phyloP scores from a whole-genome alignment of 2,113 vertebrate genomes.

The Coregonus clupeaformis region DNA sequence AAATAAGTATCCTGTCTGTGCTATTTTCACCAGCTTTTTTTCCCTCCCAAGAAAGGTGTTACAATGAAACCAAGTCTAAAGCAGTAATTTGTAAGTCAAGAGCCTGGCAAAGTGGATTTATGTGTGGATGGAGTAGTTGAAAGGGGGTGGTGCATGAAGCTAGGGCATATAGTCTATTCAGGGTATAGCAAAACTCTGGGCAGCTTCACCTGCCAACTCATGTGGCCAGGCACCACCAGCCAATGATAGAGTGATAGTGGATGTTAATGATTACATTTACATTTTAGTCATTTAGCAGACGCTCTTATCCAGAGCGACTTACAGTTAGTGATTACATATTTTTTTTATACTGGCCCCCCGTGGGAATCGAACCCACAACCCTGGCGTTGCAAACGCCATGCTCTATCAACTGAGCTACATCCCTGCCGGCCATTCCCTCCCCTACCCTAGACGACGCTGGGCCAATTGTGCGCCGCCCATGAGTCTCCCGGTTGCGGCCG shows the following conservation, averaged over 20 bases:
- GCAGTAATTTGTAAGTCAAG: conserved; percentile 78
- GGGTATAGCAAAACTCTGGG: conserved; percentile 47
- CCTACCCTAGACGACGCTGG: too few species aligned
- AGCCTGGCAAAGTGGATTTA: conserved; percentile 61
- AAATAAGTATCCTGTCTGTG: conserved; percentile 78
- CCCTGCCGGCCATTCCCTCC: too few species aligned
- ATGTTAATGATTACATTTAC: background rate
- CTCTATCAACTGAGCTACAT: too few species aligned
- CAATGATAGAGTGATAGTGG: background rate
- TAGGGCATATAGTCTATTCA: conserved; percentile 52
- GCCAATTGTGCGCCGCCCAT: too few species aligned
- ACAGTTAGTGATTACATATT: too few species aligned
- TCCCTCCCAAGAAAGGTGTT: conserved; percentile 57
- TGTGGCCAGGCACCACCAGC: conserved; percentile 3
- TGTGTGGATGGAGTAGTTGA: conserved; percentile 39
- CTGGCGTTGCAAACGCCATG: too few species aligned
- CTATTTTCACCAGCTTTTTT: conserved; percentile 52
- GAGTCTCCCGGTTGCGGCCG: too few species aligned
- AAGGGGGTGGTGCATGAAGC: conserved; percentile 48
- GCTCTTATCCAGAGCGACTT: too few species aligned
- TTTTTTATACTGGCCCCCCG: too few species aligned
- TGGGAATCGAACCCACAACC: too few species aligned
- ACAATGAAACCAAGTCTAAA: conserved; percentile 70
- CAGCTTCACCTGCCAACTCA: conserved; percentile 44
- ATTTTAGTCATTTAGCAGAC: too few species aligned